Evolutionary conservation across 2,888 invertebrate genomes (phyloP).

Genomic region (Cepaea hortensis): DNA sequence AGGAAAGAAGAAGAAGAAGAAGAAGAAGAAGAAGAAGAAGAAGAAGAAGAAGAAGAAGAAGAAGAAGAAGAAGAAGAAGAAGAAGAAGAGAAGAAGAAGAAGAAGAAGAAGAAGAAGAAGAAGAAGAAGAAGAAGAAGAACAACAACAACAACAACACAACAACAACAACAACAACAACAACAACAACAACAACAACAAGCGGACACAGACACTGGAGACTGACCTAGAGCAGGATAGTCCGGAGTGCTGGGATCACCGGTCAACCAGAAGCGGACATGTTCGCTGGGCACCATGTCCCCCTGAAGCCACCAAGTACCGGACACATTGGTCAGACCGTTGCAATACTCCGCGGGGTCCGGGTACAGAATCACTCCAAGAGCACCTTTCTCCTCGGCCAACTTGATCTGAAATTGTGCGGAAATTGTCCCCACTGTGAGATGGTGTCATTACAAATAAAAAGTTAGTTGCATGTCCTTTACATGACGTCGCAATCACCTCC

Average conservation of each 20-base stretch:
- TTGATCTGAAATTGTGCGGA: constrained; percentile 56
- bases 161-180: background rate
- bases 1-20: background rate
- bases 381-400: constrained; percentile 67
- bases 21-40: constrained; percentile 2
- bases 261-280: constrained; percentile 68
- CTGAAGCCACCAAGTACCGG: constrained; percentile 65
- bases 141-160: background rate
- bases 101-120: constrained; percentile 19
- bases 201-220: background rate
- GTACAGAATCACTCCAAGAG: constrained; percentile 72
- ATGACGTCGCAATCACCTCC: too few relatives aligned
- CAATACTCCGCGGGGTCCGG: constrained; percentile 71
- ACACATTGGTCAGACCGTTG: constrained; percentile 54
- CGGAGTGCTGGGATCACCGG: constrained; percentile 78
- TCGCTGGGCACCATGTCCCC: constrained; percentile 64
- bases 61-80: constrained; percentile 2
- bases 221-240: constrained; percentile 71
- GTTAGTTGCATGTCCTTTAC: background rate
- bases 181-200: background rate
- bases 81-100: constrained; percentile 6
- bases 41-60: background rate
- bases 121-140: constrained; percentile 16
- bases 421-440: background rate
- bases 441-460: background rate